A percentile compares a stretch with the other conserved stretches of the same genome.
Conservation (phyloP, 2,888 invertebrate genomes). For the Tenthredo distinguenda region DNA sequence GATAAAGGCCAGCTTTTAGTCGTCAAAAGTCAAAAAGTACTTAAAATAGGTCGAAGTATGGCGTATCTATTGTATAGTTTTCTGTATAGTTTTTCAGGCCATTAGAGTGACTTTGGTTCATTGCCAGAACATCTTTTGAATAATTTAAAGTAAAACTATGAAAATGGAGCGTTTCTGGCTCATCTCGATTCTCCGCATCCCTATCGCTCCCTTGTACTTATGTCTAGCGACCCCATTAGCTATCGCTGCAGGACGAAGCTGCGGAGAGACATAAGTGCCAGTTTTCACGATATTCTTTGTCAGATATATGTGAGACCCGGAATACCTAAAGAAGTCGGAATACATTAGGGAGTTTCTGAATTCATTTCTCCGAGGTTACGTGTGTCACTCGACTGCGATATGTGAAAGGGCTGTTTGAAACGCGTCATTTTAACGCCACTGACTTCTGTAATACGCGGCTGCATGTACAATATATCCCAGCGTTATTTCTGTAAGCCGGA, state of each 20-base stretch:
- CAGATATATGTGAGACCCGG: not conserved
- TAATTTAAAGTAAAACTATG: conserved; percentile 39
- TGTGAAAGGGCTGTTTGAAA: not conserved
- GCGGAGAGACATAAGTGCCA: conserved; percentile 9
- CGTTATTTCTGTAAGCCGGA: not conserved
- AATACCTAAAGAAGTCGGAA: not conserved
- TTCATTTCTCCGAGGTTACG: not conserved
- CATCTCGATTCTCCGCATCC: not conserved
- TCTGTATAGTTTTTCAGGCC: not conserved
- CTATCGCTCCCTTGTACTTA: conserved; percentile 13
- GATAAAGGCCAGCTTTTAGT: not conserved
- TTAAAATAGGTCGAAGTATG: not conserved
- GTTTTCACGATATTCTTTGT: not conserved
- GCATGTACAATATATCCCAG: not conserved
- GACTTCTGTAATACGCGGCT: not conserved
- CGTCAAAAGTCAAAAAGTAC: not conserved
- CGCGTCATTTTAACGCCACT: not conserved
- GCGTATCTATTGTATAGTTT: not conserved
- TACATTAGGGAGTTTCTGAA: not conserved
- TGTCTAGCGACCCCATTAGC: conserved; percentile 25
- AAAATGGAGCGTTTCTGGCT: conserved; percentile 21
- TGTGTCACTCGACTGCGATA: not conserved
- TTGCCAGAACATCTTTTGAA: not conserved
- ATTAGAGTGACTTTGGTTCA: conserved; percentile 13
- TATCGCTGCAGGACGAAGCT: conserved; percentile 14